phyloP scores from a whole-genome alignment of 2,888 invertebrate genomes.

The Tachina lurida region DNA sequence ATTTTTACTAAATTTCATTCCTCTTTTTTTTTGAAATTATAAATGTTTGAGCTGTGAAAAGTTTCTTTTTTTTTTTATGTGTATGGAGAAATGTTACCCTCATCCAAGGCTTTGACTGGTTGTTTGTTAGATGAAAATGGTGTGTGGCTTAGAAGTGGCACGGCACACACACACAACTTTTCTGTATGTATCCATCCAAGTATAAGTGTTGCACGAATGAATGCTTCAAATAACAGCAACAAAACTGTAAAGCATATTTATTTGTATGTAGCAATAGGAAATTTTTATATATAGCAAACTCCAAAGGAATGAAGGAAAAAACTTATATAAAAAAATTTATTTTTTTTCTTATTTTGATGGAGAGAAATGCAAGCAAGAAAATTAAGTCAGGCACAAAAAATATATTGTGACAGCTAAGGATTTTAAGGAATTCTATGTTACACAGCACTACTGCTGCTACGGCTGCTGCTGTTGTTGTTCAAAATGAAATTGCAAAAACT shows the following conservation, averaged over 20 bases:
- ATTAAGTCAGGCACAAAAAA: constrained; percentile 75
- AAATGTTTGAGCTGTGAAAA: constrained; percentile 45
- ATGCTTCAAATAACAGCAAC: constrained; percentile 69
- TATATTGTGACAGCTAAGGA: constrained; percentile 75
- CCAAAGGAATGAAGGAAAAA: constrained; percentile 57
- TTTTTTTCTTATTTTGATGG: constrained; percentile 58
- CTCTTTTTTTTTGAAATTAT: background rate
- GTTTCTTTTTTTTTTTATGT: constrained; percentile 17
- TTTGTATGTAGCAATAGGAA: constrained; percentile 17
- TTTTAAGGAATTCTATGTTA: constrained; percentile 72
- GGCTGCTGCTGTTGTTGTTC: constrained; percentile 29
- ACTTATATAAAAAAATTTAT: constrained; percentile 5
- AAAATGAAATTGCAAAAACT: constrained; percentile 66
- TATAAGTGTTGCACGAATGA: constrained; percentile 68
- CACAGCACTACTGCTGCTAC: constrained; percentile 36
- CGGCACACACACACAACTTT: constrained; percentile 30
- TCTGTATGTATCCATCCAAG: constrained; percentile 52
- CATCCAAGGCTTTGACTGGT: constrained; percentile 67
- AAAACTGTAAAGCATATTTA: constrained; percentile 56
- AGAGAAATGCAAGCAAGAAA: constrained; percentile 73
- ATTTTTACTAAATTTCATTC: constrained; percentile 38
- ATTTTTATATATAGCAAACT: constrained; percentile 38
- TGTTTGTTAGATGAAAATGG: constrained; percentile 68
- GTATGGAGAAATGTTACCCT: constrained; percentile 56
- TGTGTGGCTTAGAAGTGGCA: constrained; percentile 71